phyloP scores from a whole-genome alignment of 2,888 invertebrate genomes.

The Melanchra persicariae region DNA sequence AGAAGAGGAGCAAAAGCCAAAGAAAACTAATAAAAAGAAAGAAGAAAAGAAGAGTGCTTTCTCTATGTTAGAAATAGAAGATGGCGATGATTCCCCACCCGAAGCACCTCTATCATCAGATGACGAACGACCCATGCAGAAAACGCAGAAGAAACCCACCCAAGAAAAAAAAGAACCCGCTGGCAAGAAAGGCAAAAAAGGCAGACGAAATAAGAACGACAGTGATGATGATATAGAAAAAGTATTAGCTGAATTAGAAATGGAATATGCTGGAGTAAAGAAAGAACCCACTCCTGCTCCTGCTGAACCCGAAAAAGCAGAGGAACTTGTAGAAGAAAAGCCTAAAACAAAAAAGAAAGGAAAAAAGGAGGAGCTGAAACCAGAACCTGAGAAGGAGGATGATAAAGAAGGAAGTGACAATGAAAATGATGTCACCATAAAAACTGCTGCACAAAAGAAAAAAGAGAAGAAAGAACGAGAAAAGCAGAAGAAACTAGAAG shows the following conservation, averaged over 20 bases:
- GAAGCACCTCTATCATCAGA: slow-evolving; percentile 86
- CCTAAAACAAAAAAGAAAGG: slow-evolving; percentile 84
- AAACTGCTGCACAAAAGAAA: slow-evolving; percentile 96
- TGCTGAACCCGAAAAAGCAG: slow-evolving; percentile 79
- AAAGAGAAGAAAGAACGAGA: slow-evolving; percentile 97
- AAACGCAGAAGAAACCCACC: slow-evolving; percentile 79
- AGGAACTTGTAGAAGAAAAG: slow-evolving; percentile 83
- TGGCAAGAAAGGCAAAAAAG: slow-evolving; percentile 94
- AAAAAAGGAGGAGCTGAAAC: slow-evolving; percentile 81
- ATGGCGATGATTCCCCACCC: slow-evolving; percentile 89
- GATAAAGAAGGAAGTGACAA: slow-evolving; percentile 88
- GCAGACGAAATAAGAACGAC: slow-evolving; percentile 93
- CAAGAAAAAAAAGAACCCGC: slow-evolving; percentile 86
- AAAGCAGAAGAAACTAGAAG: slow-evolving; percentile 93
- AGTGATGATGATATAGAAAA: slow-evolving; percentile 96
- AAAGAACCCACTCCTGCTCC: slow-evolving; percentile 83
- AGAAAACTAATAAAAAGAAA: slow-evolving; percentile 83
- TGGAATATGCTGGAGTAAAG: slow-evolving; percentile 94
- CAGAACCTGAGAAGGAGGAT: slow-evolving; percentile 78
- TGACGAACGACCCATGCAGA: slow-evolving; percentile 83
- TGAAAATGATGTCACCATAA: slow-evolving; percentile 92
- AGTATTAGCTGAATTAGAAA: slow-evolving; percentile 95
- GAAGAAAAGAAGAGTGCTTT: slow-evolving; percentile 92
- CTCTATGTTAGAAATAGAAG: slow-evolving; percentile 92
- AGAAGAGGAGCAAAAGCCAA: slow-evolving; percentile 86